Evolutionary conservation across 1,140 invertebrate species (phyloP).

Genomic region (Trachelipus rathkii): DNA sequence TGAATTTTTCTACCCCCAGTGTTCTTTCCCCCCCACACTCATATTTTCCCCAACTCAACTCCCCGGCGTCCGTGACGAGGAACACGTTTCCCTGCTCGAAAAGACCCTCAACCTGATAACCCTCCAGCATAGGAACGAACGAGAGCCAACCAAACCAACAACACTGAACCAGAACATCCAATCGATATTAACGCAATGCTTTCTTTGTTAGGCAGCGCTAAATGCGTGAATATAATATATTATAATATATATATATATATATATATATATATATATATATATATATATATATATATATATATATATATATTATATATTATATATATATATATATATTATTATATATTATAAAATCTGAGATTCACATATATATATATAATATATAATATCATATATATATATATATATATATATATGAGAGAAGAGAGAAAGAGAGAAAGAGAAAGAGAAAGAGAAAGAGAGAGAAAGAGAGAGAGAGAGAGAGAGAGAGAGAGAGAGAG

Average conservation of each 20-base stretch:
- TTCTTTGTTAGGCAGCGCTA: background rate
- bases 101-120: background rate
- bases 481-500: no score
- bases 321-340: no score
- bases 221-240: background rate
- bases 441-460: no score
- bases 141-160: background rate
- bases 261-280: background rate
- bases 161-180: background rate
- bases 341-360: no score
- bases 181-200: slow-evolving; percentile 10
- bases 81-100: background rate
- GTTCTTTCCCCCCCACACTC: background rate
- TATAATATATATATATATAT: background rate
- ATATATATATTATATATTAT: background rate
- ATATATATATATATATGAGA: no score
- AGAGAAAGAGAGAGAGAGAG: no score
- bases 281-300: slow-evolving; percentile 7
- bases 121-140: background rate
- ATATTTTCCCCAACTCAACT: background rate
- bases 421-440: no score
- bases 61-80: background rate
- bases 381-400: no score
- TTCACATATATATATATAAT: no score
- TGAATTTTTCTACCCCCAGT: background rate